Evolutionary conservation across 2,888 invertebrate genomes (phyloP), one percentile per base, ranked within the genome.

Genomic region (Polylopha cassiicola): DNA sequence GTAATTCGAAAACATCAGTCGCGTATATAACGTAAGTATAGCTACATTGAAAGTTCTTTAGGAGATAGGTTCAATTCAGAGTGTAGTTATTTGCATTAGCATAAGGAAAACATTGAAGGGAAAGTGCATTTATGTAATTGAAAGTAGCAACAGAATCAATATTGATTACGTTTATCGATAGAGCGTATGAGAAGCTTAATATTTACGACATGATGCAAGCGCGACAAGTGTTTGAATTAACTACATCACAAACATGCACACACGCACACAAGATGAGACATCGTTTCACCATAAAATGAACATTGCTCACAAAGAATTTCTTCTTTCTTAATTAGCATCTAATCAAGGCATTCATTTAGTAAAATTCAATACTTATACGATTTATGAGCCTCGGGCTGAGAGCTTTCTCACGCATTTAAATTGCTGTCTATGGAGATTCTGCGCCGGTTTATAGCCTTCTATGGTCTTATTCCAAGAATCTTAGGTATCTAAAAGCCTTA

Each of bases 41-140:
- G n/a, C n/a, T n/a, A n/a, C n/a, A n/a, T n/a, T n/a, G n/a, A n/a
- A n/a, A n/a, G n/a, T n/a, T n/a, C n/a, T n/a, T n/a, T n/a, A n/a
- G n/a, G n/a, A n/a, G n/a, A n/a, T n/a, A n/a, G n/a, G n/a, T n/a
- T n/a, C n/a, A n/a, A n/a, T n/a, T n/a, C n/a, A 14, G 17, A 15
- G 31, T 41, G n/a, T 24, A 21, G 31, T 37, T 17, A 18, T 37
- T 44, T 39, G 28, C 16, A 43, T 26, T 42, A 33, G 31, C 31
- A 20, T 37, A 43, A 48, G 39, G 51, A 44, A 51, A 58, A 45
- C 45, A 59, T 52, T 51, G 55, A 62, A 61, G 73, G 63, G 79
- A 80, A 80, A 78, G 77, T 69, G 44, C 61, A 67, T 75, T 79
- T 76, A 73, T 70, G 68, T 70, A 74, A 78, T 68, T 67, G 62